Base-by-base conservation (phyloP, 2,797 vertebrate species). In the Oreortyx pictus region DNA sequence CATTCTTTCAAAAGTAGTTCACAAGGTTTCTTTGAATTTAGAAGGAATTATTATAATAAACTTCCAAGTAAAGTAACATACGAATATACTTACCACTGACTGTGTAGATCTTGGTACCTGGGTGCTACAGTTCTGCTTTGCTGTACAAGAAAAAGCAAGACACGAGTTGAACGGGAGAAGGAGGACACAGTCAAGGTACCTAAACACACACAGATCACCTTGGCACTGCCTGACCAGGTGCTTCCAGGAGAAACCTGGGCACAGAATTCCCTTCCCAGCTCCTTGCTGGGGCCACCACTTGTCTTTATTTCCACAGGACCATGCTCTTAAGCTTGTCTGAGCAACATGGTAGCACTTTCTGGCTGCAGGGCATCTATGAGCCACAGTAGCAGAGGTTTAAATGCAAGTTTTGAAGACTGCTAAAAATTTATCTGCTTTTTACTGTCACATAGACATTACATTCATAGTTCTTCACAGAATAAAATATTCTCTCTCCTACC, bases 361-460 rank as follows among this genome's bases (percentile, higher is more conserved):
- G 23, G 29, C 7, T 50, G 39, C 50, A 84, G 46, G 73, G 20
- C 7, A 44, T 20, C 29, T 60, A 61, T 78, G 3, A 75, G 70
- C 37, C 31, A 43, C 29, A 54, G 54, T 20, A 14, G 4, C 11
- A 20, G 49, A 20, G 14, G 37, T 41, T 81, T 35, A 61, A 78
- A 66, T 35, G n/a, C 25, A 82, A 75, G 15, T 18, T 16, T 76
- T 84, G 56, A 61, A 85, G 82, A n/a, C 17, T 65, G 35, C 62
- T 68, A 46, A 74, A 31, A 82, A 75, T 66, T 20, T 47, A 41
- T 25, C n/a, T 14, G 24, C 56, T 86, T 56, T n/a, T 88, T 80
- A 37, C 77, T 33, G 19, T 7, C 75, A 54, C 9, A 3, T 4
- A 46, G 25, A 25, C 7, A 62, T 33, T 20, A 31, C 18, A 29